Percentiles rank a stretch among this genome's conserved stretches.
Evolutionary conservation across 2,113 vertebrate genomes (phyloP).

Genomic region (Ascaphus truei): DNA sequence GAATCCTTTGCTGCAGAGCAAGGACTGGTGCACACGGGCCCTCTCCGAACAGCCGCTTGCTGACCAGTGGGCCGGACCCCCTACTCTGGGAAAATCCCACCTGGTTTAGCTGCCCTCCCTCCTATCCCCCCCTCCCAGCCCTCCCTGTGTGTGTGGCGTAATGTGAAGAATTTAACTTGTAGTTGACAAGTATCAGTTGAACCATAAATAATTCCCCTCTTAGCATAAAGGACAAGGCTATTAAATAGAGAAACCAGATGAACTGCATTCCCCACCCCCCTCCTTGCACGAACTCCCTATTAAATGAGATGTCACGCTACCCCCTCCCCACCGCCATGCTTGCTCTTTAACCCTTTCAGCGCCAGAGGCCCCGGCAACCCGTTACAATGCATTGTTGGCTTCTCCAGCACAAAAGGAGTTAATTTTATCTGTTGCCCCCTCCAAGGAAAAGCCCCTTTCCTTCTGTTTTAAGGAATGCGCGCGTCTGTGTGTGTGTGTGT

Average conservation of each 20-base stretch:
- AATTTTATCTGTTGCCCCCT: too few relatives aligned
- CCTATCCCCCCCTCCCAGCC: neutral
- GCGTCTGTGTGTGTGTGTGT: too few relatives aligned
- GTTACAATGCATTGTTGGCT: too few relatives aligned
- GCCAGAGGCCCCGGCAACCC: too few relatives aligned
- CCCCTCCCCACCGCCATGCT: neutral
- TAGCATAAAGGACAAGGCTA: constrained; percentile 18
- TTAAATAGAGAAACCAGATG: constrained; percentile 35
- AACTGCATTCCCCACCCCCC: constrained; percentile 27
- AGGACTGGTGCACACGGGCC: too few relatives aligned
- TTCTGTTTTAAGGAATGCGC: too few relatives aligned
- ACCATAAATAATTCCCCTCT: constrained; percentile 27
- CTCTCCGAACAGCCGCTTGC: too few relatives aligned
- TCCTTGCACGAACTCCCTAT: constrained; percentile 16
- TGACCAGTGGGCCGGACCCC: too few relatives aligned
- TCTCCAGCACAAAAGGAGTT: neutral
- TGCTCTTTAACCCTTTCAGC: constrained; percentile 6
- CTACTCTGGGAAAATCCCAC: neutral
- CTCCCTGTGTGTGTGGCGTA: neutral
- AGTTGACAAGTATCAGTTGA: constrained; percentile 18
- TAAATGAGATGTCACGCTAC: constrained; percentile 28
- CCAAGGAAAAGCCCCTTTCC: too few relatives aligned
- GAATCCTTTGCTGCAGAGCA: too few relatives aligned
- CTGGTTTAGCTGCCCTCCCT: neutral
- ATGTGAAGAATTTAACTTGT: constrained; percentile 29